phyloP scores from a whole-genome alignment of 2,888 invertebrate species.

The Cerceris rybyensis region DNA sequence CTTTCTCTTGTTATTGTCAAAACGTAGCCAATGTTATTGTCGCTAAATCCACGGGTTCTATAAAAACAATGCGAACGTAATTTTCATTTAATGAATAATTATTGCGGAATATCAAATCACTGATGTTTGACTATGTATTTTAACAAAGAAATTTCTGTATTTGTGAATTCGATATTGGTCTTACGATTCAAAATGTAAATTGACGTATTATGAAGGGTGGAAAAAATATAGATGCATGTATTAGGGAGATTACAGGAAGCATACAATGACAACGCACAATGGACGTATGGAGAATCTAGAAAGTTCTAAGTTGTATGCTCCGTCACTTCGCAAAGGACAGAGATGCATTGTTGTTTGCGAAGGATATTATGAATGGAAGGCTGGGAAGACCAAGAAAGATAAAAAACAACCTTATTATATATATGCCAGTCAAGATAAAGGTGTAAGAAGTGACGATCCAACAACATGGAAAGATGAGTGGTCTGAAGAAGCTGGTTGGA shows the following conservation, averaged over 20 bases:
- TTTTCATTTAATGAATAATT: too few species aligned
- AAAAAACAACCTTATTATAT: slow-evolving; percentile 90
- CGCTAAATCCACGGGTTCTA: background rate
- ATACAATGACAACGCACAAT: slow-evolving; percentile 90
- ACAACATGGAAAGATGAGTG: slow-evolving; percentile 83
- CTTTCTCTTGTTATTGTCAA: background rate
- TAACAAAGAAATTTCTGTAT: too few species aligned
- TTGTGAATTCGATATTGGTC: too few species aligned
- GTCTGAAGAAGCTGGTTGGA: slow-evolving; percentile 84
- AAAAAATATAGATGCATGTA: background rate
- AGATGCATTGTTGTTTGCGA: slow-evolving; percentile 91
- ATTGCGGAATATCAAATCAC: too few species aligned
- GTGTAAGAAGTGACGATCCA: slow-evolving; percentile 83
- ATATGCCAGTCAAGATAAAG: slow-evolving; percentile 85
- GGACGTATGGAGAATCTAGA: slow-evolving; percentile 88
- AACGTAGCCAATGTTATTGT: background rate
- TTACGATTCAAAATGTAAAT: background rate
- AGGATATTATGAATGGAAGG: slow-evolving; percentile 93
- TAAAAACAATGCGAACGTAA: too few species aligned
- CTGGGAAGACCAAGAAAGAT: slow-evolving; percentile 81
- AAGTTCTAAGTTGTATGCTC: slow-evolving; percentile 87
- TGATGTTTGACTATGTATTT: too few species aligned
- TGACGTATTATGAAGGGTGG: background rate
- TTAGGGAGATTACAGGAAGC: slow-evolving; percentile 86
- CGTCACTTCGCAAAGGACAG: slow-evolving; percentile 86